Conservation (phyloP, 2,113 vertebrate genomes). For the Ammodytes dubius region DNA sequence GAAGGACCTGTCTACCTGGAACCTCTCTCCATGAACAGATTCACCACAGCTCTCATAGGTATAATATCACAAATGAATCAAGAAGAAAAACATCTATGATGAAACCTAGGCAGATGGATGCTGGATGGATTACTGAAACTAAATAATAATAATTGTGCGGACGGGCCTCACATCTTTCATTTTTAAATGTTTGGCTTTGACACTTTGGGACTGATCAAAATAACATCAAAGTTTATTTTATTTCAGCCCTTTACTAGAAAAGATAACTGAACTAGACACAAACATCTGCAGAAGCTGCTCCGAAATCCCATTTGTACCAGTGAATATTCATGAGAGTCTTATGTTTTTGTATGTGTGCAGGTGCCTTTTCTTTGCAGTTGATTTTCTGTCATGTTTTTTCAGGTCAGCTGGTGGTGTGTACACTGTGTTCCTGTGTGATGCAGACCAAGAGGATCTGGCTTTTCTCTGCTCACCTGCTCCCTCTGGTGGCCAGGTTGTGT, state of each 20-base stretch:
- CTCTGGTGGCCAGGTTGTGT: conserved; percentile 95
- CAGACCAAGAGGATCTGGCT: conserved; percentile 99
- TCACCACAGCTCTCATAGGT: conserved; percentile 97
- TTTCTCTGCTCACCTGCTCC: conserved; percentile 97
- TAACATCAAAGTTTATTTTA: too few relatives aligned
- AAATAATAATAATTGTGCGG: too few relatives aligned
- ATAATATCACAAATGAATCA: conserved; percentile 61
- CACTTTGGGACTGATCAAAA: too few relatives aligned
- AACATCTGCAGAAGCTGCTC: not conserved
- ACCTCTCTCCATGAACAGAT: conserved; percentile 96
- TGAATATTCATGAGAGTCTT: not conserved
- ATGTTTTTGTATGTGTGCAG: conserved; percentile 13
- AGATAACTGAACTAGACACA: too few relatives aligned
- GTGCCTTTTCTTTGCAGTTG: conserved; percentile 17
- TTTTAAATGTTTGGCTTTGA: too few relatives aligned
- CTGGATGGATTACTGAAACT: too few relatives aligned
- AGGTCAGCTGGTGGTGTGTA: conserved; percentile 97
- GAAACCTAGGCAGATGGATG: not conserved
- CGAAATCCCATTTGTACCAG: too few relatives aligned
- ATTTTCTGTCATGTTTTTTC: conserved; percentile 25
- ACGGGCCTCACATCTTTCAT: too few relatives aligned
- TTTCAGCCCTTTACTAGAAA: too few relatives aligned
- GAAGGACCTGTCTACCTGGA: conserved; percentile 97
- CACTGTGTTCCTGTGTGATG: conserved; percentile 98
- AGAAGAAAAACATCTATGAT: not conserved